phyloP scores from a whole-genome alignment of 2,113 vertebrate genomes.

The Okapia johnstoni region DNA sequence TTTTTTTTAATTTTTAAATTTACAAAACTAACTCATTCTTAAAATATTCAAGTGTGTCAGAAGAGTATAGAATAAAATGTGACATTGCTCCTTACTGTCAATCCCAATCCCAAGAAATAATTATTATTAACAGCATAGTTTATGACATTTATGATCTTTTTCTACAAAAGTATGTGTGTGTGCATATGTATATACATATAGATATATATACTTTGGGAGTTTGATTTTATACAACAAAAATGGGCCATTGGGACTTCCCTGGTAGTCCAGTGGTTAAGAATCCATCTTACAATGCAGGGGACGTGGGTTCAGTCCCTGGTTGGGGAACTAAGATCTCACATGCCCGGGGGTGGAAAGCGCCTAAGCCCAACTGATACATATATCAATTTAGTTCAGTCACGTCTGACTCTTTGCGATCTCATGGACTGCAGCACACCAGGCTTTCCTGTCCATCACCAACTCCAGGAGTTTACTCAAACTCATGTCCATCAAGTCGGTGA shows the following conservation, averaged over 20 bases:
- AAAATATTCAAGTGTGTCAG: neutral
- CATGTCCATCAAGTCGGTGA: neutral
- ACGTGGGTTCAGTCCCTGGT: neutral
- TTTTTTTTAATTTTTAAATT: neutral
- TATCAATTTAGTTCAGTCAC: neutral
- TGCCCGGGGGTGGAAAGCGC: neutral
- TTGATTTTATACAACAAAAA: neutral
- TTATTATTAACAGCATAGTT: neutral
- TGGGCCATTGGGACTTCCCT: neutral
- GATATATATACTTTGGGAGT: neutral
- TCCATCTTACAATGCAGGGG: neutral
- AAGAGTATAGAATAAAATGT: neutral
- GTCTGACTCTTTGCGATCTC: fast-evolving
- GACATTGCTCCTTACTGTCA: neutral
- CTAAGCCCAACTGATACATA: neutral
- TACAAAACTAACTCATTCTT: neutral
- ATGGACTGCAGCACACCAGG: neutral
- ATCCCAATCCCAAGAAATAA: neutral
- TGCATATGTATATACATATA: no score
- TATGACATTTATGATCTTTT: neutral
- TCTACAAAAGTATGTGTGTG: neutral
- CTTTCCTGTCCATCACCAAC: neutral
- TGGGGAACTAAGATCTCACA: neutral
- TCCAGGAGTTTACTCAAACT: neutral
- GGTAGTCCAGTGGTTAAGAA: neutral